Conservation (phyloP, 2,888 invertebrate species). For the Rotaria socialis region DNA sequence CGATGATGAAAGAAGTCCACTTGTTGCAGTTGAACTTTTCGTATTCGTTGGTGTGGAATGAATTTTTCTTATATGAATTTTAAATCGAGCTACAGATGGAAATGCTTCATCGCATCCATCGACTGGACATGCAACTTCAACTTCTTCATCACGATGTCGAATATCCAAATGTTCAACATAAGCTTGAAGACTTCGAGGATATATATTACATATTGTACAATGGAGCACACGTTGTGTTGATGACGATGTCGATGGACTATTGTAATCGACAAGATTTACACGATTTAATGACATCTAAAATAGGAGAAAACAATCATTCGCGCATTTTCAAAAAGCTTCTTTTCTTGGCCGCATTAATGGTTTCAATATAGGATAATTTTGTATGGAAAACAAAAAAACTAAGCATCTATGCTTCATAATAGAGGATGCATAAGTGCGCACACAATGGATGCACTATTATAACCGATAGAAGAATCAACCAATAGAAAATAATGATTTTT, state of each 20-base stretch:
- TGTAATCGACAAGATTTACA: conserved; percentile 4
- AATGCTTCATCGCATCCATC: neutral
- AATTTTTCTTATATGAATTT: conserved; percentile 21
- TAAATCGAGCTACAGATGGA: conserved; percentile 19
- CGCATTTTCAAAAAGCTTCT: neutral
- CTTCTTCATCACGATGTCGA: conserved; percentile 33
- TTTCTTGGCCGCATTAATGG: conserved; percentile 10
- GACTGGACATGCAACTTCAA: conserved; percentile 17
- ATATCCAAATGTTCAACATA: conserved; percentile 36
- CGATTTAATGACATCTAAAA: conserved; percentile 24
- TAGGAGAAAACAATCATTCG: neutral
- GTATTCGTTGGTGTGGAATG: neutral
- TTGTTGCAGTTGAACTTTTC: neutral
- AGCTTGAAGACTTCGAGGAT: conserved; percentile 33
- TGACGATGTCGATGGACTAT: neutral
- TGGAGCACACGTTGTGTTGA: conserved; percentile 23
- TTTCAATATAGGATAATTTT: neutral
- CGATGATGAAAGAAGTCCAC: neutral
- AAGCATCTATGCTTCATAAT: conserved; percentile 23
- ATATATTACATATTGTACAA: conserved; percentile 33
- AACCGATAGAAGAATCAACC: neutral
- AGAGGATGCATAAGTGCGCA: conserved; percentile 32
- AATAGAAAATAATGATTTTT: neutral
- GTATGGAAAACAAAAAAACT: neutral
- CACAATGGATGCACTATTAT: conserved; percentile 25